phyloP scores from a whole-genome alignment of 2,797 vertebrate genomes.

The Hemibagrus guttatus region DNA sequence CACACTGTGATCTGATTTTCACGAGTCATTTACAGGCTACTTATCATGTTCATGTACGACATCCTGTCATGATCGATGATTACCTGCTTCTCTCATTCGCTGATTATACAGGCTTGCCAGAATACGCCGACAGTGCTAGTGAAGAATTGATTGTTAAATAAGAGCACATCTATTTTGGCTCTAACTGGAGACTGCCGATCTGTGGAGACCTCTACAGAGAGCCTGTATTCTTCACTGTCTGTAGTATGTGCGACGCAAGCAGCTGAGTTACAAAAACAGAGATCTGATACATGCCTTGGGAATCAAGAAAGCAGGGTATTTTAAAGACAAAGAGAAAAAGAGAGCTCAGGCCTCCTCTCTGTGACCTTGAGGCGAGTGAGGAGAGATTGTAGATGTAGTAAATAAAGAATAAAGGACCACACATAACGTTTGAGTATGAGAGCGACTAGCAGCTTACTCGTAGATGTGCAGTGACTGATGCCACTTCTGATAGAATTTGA shows the following conservation, averaged over 20 bases:
- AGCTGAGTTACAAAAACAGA: constrained; percentile 38
- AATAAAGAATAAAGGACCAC: constrained; percentile 10
- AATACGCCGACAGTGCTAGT: constrained; percentile 63
- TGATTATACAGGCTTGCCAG: constrained; percentile 51
- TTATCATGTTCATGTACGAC: constrained; percentile 46
- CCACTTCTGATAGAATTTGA: constrained; percentile 38
- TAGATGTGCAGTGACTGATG: constrained; percentile 41
- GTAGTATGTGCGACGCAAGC: background rate
- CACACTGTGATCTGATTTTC: constrained; percentile 37
- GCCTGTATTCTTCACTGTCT: background rate
- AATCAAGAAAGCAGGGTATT: background rate
- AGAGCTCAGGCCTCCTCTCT: background rate
- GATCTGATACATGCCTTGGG: constrained; percentile 15
- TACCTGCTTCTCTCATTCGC: constrained; percentile 60
- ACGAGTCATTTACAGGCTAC: constrained; percentile 45
- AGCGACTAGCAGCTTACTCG: constrained; percentile 11
- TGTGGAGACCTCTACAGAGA: background rate
- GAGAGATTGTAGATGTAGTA: background rate
- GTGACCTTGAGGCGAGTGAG: background rate
- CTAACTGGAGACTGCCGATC: constrained; percentile 44
- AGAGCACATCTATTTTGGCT: constrained; percentile 59
- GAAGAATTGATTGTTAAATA: constrained; percentile 66
- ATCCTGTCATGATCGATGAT: constrained; percentile 58
- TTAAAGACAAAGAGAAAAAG: background rate
- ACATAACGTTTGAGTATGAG: background rate